Conservation (phyloP, 2,113 vertebrate species). For the Oophaga pumilio region DNA sequence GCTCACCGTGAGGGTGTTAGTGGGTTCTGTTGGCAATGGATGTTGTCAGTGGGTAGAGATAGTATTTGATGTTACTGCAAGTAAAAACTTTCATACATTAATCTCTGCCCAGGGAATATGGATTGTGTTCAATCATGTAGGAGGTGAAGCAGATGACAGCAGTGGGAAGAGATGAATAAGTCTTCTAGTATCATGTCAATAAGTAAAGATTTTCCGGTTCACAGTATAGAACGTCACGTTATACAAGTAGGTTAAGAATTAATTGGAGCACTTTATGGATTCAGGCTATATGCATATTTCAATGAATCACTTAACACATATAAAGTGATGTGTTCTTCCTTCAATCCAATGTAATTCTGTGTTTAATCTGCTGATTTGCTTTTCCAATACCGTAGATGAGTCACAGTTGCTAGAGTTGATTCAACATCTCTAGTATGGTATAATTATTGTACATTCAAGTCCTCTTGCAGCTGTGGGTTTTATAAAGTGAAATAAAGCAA, state of each 20-base stretch:
- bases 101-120: background rate
- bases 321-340: background rate
- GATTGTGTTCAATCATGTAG: background rate
- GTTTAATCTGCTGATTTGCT: background rate
- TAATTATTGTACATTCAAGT: constrained; percentile 20
- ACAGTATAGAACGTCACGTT: background rate
- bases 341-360: constrained; percentile 29
- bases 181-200: background rate
- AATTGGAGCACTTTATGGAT: background rate
- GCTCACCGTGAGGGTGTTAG: constrained; percentile 1
- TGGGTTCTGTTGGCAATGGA: constrained; percentile 16
- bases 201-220: background rate
- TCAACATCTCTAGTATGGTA: constrained; percentile 14
- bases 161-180: constrained; percentile 14
- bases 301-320: background rate
- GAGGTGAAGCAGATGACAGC: constrained; percentile 34
- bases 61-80: background rate
- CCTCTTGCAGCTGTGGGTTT: constrained; percentile 4
- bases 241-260: constrained; percentile 20
- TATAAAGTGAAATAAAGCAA: background rate
- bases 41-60: constrained; percentile 31
- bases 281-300: constrained; percentile 5
- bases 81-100: constrained; percentile 3
- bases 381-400: constrained; percentile 24
- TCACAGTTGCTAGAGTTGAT: constrained; percentile 21